Base-by-base conservation (phyloP, 53 echinoderm and acorn worm species). In the Patiria pectinifera region DNA sequence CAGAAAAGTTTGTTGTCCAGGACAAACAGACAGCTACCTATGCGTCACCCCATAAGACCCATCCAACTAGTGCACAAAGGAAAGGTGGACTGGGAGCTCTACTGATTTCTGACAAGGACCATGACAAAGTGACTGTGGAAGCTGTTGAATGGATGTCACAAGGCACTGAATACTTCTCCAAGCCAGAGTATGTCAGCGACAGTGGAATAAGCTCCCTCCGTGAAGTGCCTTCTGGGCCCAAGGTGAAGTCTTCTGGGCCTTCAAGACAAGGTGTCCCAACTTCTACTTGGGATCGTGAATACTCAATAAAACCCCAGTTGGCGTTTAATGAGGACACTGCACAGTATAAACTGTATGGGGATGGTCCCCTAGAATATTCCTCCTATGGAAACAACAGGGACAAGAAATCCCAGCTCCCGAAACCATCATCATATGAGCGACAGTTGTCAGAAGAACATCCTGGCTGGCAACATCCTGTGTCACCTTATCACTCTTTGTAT, bases 151-250 rank as follows among this genome's bases (percentile, higher is more conserved):
- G 90, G 90, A 18, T 80, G 48, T 80, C 18, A 24, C 21, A 69
- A 11, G 80, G 63, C 90, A 80, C 80, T 48, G 21, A 84, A 16
- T 66, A 84, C 46, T 63, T 59, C 18, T 82, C 88, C 35, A 93
- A 93, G 62, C 83, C 82, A 58, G 93, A 63, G 35, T 88, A 93
- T 62, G 82, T 82, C 76, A 93, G 93, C 74, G 93, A 93, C 82
- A 93, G 93, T 48, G 93, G 93, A 45, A 71, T 93, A 45, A 93
- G 93, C 83, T 93, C 93, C 69, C 82, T 87, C 21, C 87, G 88
- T 21, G 82, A 93, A 6, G 82, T 59, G 4, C 71, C 83, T 25
- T 21, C 82, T 25, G 62, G 63, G 74, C 78, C 71, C 18, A 85
- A 78, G 80, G 69, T 59, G 26, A 79, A 90, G 47, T 26, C 80